These are phyloP conservation scores for Phengaris arion DNA, from an alignment of 2,888 invertebrate species.

Conservation along the genomic window DNA sequence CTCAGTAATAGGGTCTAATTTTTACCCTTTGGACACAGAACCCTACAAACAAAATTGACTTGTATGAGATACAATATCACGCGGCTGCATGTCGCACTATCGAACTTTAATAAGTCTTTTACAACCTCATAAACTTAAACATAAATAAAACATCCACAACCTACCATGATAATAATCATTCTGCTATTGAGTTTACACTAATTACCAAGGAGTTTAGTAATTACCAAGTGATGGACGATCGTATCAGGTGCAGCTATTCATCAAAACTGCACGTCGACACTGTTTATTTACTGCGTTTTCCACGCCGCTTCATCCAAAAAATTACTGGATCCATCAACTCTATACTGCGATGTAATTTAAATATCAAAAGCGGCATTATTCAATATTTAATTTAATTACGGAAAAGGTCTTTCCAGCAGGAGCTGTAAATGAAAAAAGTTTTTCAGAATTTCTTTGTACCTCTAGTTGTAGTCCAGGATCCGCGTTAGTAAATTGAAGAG, in stretches of 20 bases:
- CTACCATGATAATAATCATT: not conserved
- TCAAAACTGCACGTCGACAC: conserved; percentile 40
- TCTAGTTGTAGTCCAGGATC: no score
- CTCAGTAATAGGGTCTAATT: no score
- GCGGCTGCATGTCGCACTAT: not conserved
- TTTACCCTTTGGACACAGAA: no score
- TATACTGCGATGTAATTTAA: not conserved
- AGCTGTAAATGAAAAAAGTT: not conserved
- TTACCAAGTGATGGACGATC: not conserved
- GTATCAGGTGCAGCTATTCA: conserved; percentile 35
- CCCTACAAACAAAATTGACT: no score
- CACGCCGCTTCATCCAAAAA: conserved; percentile 15
- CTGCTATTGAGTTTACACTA: not conserved
- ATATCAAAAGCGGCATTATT: not conserved
- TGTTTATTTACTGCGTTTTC: conserved; percentile 31
- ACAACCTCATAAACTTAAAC: not conserved
- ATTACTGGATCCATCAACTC: conserved; percentile 7
- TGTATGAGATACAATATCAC: not conserved
- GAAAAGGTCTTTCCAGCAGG: not conserved
- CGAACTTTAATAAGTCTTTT: not conserved
- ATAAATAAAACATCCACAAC: not conserved
- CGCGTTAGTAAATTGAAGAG: no score
- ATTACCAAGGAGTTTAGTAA: not conserved
- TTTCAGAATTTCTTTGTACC: not conserved
- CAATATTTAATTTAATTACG: not conserved